Evolutionary conservation across 2,888 invertebrate species (phyloP).

Genomic region (Lamproptera curius): DNA sequence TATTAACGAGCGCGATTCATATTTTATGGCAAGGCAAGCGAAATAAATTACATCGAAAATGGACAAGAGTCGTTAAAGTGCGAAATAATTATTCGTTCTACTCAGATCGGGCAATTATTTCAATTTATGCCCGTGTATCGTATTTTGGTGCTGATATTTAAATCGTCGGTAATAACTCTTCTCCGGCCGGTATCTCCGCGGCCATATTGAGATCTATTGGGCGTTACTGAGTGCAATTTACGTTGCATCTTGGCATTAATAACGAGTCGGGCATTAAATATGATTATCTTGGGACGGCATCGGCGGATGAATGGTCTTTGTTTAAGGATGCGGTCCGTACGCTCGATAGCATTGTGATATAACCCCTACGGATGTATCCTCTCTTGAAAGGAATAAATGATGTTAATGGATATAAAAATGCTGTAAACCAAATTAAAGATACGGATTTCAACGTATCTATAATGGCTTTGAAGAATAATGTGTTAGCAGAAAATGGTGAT

Average conservation of each 20-base stretch:
- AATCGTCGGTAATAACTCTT: slow-evolving; percentile 31
- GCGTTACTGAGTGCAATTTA: slow-evolving; percentile 54
- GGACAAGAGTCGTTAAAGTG: slow-evolving; percentile 23
- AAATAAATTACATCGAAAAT: slow-evolving; percentile 19
- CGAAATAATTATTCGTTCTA: slow-evolving; percentile 19
- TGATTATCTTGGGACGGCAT: slow-evolving; percentile 49
- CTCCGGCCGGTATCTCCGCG: slow-evolving; percentile 42
- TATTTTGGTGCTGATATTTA: slow-evolving; percentile 22
- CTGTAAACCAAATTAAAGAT: background rate
- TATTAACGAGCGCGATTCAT: slow-evolving; percentile 14
- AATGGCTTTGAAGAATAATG: background rate
- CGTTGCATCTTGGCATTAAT: slow-evolving; percentile 47
- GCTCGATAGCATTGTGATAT: slow-evolving; percentile 7
- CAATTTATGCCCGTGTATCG: slow-evolving; percentile 21
- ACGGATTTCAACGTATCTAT: background rate
- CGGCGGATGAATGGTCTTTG: slow-evolving; percentile 53
- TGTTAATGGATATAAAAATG: background rate
- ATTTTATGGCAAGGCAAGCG: slow-evolving; percentile 6
- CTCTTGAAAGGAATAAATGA: background rate
- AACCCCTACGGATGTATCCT: background rate
- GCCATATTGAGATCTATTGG: slow-evolving; percentile 59
- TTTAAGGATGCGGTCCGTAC: slow-evolving; percentile 30
- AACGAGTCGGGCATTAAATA: slow-evolving; percentile 48
- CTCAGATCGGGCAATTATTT: slow-evolving; percentile 25
- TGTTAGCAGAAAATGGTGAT: background rate